Evolutionary conservation across 1,140 invertebrate genomes (phyloP), one percentile per base, ranked within the genome.

Genomic region (Neodiprion fabricii): DNA sequence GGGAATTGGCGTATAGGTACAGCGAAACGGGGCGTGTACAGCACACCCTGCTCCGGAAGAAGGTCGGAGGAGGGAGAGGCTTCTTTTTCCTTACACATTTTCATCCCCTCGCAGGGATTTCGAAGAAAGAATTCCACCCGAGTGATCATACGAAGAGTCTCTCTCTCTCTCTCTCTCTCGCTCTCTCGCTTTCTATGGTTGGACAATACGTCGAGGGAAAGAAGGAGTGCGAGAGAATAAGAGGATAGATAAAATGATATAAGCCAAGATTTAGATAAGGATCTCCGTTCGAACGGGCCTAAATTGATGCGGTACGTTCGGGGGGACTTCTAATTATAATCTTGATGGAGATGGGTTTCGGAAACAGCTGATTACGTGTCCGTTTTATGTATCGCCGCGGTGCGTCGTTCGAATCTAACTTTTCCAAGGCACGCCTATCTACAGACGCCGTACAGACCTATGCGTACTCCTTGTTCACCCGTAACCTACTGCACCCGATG

Each of bases 301-400:
- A 48, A 50, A 70, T 71, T 53, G 66, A 48, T 69, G 67, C 10
- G 17, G 61, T 69, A 14, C 61, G 71, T 48, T 21, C 53, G 65
- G 72, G 80, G 79, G 75, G 77, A 74, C 71, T 72, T 69, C 70
- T 72, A 75, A 76, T 79, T 76, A 77, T 76, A 77, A 76, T 78
- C 74, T 77, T 75, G 73, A 77, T 77, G 73, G 40, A 75, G 80
- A 81, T 81, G 67, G 65, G 48, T 49, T 9, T 47, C 66, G n/a
- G 17, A 47, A 76, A 76, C 75, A 76, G 61, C 28, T 40, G 28
- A 40, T 40, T 40, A 23, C 66, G 47, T 48, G 50, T 47, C 61
- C 67, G 23, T 49, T 72, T 69, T 61, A 66, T 10, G 72, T 23
- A 72, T 53, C 48, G 14, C 53, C 48, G 71, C 50, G 53, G n/a